A percentile compares a stretch with the other conserved stretches of the same genome.
phyloP scores from a whole-genome alignment of 2,888 invertebrate species.

The Acrobasis suavella region DNA sequence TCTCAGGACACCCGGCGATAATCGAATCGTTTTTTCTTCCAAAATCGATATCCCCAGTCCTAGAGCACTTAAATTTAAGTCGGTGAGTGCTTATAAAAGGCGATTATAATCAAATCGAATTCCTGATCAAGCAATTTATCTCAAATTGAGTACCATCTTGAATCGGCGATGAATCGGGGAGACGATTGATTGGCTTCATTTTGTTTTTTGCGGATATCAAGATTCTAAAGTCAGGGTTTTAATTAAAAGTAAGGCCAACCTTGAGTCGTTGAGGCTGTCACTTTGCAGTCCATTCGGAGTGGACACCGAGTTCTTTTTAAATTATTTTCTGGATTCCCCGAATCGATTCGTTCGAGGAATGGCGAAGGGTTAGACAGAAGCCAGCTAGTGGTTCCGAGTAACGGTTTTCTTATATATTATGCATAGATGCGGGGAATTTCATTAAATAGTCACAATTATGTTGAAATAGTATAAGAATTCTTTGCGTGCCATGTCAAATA shows the following conservation, averaged over 20 bases:
- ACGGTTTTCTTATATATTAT: neutral
- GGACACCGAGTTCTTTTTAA: neutral
- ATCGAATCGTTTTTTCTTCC: constrained; percentile 42
- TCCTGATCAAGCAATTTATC: constrained; percentile 49
- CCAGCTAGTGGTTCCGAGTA: constrained; percentile 2
- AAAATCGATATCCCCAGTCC: constrained; percentile 43
- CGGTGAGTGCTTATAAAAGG: constrained; percentile 43
- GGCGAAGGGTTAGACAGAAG: neutral
- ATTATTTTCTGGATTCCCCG: constrained; percentile 2
- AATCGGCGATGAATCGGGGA: constrained; percentile 32
- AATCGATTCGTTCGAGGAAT: constrained; percentile 13
- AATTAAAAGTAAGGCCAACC: constrained; percentile 27
- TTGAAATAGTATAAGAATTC: neutral
- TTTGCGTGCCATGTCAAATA: no score
- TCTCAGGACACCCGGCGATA: constrained; percentile 43
- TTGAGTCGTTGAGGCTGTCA: constrained; percentile 1
- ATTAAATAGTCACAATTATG: neutral
- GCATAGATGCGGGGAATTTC: constrained; percentile 5
- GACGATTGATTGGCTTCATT: constrained; percentile 39
- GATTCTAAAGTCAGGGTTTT: constrained; percentile 26
- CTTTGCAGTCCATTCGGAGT: constrained; percentile 7
- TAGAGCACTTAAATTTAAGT: constrained; percentile 48
- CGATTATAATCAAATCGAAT: constrained; percentile 53
- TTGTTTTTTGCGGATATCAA: constrained; percentile 28
- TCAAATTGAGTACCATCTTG: constrained; percentile 37